Evolutionary conservation across 2,888 invertebrate species (phyloP), one percentile per base, ranked within the genome.

Genomic region (Drosophila villosipedis): DNA sequence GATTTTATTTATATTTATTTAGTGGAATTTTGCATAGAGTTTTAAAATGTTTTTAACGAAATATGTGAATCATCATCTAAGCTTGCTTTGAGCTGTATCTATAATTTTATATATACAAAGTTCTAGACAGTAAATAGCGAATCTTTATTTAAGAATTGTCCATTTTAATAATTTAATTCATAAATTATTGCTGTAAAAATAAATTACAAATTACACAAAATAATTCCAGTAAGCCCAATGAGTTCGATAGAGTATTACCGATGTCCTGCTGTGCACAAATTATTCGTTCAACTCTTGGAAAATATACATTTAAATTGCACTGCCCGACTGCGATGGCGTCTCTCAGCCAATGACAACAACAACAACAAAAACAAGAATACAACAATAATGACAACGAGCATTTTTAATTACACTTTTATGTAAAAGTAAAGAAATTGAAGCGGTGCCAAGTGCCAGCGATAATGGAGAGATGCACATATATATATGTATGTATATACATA

Each of bases 361-460:
- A 68, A n/a, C n/a, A n/a, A 28, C 4, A 68, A n/a, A 12, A n/a
- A 28, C 4, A 6, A 73, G 37, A 33, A 19, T 37, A 39, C 37
- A 64, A 22, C 28, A 30, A 52, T 30, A 73, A 43, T 35, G 50
- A 37, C 57, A 68, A 37, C 41, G 65, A 73, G 66, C 68, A 77
- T 80, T 90, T 90, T 90, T 85, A 85, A 90, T 85, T 85, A 84
- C 88, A 74, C 68, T 78, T 90, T 90, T 82, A 78, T 73, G 72
- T 55, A 50, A 25, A 69, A 69, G 68, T 61, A 82, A 63, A 77
- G 55, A 70, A 70, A 73, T 43, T 66, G 50, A 70, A 47, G 30
- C 39, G 81, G 37, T 67, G 71, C 71, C 82, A 75, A 65, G 61
- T 71, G 47, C 43, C 47, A 49, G 41, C 66, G 62, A 73, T 62